Base-by-base conservation (phyloP, 2,797 vertebrate genomes). In the Sebastolobus alascanus region DNA sequence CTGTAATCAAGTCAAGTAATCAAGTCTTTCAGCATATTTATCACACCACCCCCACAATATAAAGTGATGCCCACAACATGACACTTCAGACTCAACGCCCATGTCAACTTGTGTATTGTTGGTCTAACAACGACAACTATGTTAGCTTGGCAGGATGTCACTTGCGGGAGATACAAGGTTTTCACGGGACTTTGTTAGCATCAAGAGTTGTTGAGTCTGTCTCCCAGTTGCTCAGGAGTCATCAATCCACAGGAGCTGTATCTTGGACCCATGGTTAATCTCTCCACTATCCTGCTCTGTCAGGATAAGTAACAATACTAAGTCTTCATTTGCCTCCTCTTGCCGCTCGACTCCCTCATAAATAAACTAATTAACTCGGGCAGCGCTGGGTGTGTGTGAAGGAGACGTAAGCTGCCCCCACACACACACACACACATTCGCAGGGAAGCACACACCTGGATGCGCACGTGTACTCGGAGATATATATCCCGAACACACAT, bases 311-410 rank as follows among this genome's bases (percentile, higher is more conserved):
- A 92, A 92, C 90, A 92, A 87, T 87, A 77, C 85, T 82, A 89
- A 91, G 86, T 92, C 90, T 93, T 93, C 82, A 93, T 94, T 93
- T 94, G 79, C 75, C 74, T 91, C 83, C 69, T 80, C 55, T 85
- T 78, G 80, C 89, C 9, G 20, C 65, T 73, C 25, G 8, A 72
- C 84, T 84, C 71, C 87, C 89, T 94, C 92, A 94, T 94, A 94
- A 94, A 95, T 94, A 94, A 95, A 90, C 84, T 89, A 93, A 95
- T 93, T 92, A 93, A 90, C 87, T 90, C 27, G 81, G 81, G 75
- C 86, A 90, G 72, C 38, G 33, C 52, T 79, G 66, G 72, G 77
- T 77, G 74, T 77, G 75, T 77, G 80, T 82, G 78, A 81, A 77
- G 71, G 83, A 82, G 80, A 87, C 61, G 69, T 73, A 73, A 82